Evolutionary conservation across 2,888 invertebrate species (phyloP), one percentile per base, ranked within the genome.

Genomic region (Tortrix viridana): DNA sequence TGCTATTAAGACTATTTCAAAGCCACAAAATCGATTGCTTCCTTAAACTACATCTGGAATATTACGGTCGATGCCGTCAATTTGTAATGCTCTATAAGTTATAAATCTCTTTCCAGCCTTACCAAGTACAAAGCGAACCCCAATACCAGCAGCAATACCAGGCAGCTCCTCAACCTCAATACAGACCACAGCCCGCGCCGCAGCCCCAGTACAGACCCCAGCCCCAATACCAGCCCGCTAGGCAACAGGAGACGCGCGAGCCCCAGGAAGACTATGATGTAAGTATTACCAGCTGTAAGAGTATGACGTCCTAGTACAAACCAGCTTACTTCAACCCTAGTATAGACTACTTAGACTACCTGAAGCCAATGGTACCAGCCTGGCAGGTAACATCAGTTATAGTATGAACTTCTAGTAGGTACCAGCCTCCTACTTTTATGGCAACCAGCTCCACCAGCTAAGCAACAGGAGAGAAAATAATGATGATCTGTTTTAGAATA

Each of bases 61-160:
- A n/a, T n/a, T n/a, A n/a, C 3, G 32, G 12, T 32, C 2, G 12
- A 12, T 32, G 5, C 6, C 16, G 5, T 6, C 41, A 6, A 16
- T 2, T 2, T 16, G 7, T 44, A 3, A 18, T 3, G 32, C 3
- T 32, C 44, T 9, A 18, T 16, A 16, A 44, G 9, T 19, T 3
- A 44, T 18, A 23, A n/a, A 48, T 49, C 12, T 22, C 7, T 57
- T 65, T 67, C 63, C 81, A 86, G 85, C 84, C 90, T 4, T 91
- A 86, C 75, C 76, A 81, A 54, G 80, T 81, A 37, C 90, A 89
- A 67, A 76, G 74, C 56, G 86, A 89, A 53, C 81, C 82, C 7
- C 92, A 92, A 56, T 75, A 76, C 65, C 80, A 80, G 57, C 76
- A 38, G 88, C 85, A 75, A 50, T 71, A 74, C 47, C 87, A 84